Base-by-base conservation (phyloP, 2,113 vertebrate species). In the Anoplopoma fimbria region DNA sequence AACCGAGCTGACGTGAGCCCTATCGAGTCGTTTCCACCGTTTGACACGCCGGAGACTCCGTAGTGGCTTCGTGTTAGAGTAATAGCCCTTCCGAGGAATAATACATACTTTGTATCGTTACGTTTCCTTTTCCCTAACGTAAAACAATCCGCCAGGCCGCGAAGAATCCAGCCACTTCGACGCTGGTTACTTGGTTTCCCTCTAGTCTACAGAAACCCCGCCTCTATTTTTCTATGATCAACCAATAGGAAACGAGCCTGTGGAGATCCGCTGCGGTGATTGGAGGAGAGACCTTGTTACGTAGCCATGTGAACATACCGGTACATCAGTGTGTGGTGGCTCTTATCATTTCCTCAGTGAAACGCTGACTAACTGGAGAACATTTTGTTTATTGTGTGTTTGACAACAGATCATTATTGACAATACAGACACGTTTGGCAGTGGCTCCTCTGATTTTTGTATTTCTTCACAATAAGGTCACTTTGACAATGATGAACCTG, bases 141-240 rank as follows among this genome's bases (percentile, higher is more conserved):
- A 21, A 82, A 73, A 69, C 69, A 78, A 51, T 73, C 75, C 60
- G 1, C 60, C 55, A 85, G 91, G 91, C 92, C 90, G 65, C 81
- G 75, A 45, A 60, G 6, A 51, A 79, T 80, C 79, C 49, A 27
- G 49, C 40, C 77, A 49, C 60, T 73, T 42, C 81, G 34, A 55
- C 79, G 69, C 5, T 78, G 53, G 55, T 36, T 82, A 49, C 73
- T 82, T 71, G 58, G 51, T 23, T 74, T 83, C 55, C 64, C 42
- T 51, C 51, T 61, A 36, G 14, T 67, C 47, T 10, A 51, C 12
- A 23, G 17, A 79, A 87, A 61, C 49, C 92, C 92, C 93, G 79
- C 93, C 92, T 79, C 82, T 61, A 21, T 12, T 42, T 84, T 78
- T 68, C 36, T 2, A 60, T 12, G 6, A 2, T 31, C 40, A 58